phyloP scores from a whole-genome alignment of 2,113 vertebrate species.

The Cyphomyrus discorhynchus region DNA sequence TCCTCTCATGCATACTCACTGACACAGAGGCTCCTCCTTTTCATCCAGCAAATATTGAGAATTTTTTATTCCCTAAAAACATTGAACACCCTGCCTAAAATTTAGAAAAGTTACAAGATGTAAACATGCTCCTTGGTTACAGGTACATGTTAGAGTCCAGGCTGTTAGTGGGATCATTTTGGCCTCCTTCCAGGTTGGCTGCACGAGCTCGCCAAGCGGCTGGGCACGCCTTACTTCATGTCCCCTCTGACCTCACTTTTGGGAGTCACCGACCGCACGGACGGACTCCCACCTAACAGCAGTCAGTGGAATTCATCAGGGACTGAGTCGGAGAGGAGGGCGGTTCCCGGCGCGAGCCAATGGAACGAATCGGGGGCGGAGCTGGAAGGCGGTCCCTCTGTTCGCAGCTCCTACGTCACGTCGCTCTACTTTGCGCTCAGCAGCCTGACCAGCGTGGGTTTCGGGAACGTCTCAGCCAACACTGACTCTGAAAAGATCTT shows the following conservation, averaged over 20 bases:
- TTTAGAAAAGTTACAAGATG: background rate
- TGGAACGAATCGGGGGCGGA: constrained; percentile 24
- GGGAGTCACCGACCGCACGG: constrained; percentile 36
- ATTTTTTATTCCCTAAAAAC: background rate
- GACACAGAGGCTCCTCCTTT: background rate
- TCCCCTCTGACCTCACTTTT: constrained; percentile 37
- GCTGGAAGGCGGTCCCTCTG: constrained; percentile 56
- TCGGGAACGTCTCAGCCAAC: constrained; percentile 73
- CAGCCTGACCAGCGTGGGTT: constrained; percentile 72
- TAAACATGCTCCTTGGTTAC: background rate
- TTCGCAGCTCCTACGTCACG: constrained; percentile 70
- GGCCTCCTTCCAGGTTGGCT: constrained; percentile 60
- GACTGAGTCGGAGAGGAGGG: constrained; percentile 32
- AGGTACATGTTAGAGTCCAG: background rate
- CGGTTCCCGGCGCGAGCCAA: constrained; percentile 16
- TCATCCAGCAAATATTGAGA: background rate
- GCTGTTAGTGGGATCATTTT: background rate
- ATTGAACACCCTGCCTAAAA: background rate
- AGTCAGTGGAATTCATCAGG: constrained; percentile 53
- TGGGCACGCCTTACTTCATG: constrained; percentile 64
- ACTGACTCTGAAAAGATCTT: constrained; percentile 75
- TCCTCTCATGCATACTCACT: too few species aligned
- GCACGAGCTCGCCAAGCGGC: constrained; percentile 66
- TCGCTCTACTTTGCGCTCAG: constrained; percentile 73
- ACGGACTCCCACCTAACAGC: constrained; percentile 39